phyloP scores from a whole-genome alignment of 1,140 invertebrate species.

The Copidosoma floridanum region DNA sequence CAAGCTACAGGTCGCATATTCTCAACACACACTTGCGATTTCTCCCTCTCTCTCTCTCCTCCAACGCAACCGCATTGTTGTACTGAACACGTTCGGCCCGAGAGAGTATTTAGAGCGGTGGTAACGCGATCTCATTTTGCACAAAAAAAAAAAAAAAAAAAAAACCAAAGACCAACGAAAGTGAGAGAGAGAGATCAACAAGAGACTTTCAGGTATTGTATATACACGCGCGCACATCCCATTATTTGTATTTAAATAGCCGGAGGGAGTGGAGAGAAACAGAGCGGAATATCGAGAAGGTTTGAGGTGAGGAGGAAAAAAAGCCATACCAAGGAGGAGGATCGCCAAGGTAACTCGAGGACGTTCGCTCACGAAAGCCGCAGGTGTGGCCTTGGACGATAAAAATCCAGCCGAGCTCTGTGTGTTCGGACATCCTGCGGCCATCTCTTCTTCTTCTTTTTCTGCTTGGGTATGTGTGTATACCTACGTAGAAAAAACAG shows the following conservation, averaged over 20 bases:
- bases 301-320: too few species aligned
- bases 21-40: too few species aligned
- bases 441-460: too few species aligned
- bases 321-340: too few species aligned
- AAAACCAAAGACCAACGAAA: too few species aligned
- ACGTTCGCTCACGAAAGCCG: constrained; percentile 43
- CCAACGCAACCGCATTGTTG: not conserved
- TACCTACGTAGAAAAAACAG: too few species aligned
- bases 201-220: not conserved
- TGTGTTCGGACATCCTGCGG: not conserved
- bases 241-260: too few species aligned
- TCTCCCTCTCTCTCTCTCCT: not conserved
- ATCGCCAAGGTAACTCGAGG: constrained; percentile 48
- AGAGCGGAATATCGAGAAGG: not conserved
- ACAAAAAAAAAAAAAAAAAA: too few species aligned
- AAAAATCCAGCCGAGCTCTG: constrained; percentile 14
- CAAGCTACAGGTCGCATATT: too few species aligned
- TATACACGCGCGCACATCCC: too few species aligned
- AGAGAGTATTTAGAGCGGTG: constrained; percentile 1
- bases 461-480: too few species aligned
- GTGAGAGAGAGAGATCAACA: not conserved
- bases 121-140: constrained; percentile 1
- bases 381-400: constrained; percentile 42
- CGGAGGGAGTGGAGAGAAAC: not conserved
- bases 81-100: not conserved